Evolutionary conservation across 2,888 invertebrate species (phyloP).

Genomic region (Electrophaes corylata): DNA sequence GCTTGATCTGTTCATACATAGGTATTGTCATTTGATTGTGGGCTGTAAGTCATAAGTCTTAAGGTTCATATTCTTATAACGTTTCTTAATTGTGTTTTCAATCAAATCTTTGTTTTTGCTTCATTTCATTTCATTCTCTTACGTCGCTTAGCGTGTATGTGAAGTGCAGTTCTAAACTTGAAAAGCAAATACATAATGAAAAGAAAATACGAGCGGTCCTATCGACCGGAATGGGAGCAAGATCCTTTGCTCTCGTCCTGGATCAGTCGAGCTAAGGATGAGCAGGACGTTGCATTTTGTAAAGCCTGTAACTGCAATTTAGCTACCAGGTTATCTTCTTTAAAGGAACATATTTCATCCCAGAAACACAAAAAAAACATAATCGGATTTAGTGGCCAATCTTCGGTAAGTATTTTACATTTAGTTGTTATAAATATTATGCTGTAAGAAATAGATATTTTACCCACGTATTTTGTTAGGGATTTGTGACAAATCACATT

Average conservation of each 20-base stretch:
- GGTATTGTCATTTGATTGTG: neutral
- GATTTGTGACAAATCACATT: constrained; percentile 6
- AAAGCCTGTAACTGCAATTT: constrained; percentile 16
- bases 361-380: constrained; percentile 15
- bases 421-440: constrained; percentile 11
- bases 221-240: constrained; percentile 7
- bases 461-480: constrained; percentile 8
- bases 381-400: constrained; percentile 14
- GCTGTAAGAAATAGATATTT: constrained; percentile 10
- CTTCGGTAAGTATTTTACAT: constrained; percentile 16
- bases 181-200: constrained; percentile 6
- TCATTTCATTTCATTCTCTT: too few relatives aligned
- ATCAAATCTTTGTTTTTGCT: too few relatives aligned
- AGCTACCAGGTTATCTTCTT: constrained; percentile 10
- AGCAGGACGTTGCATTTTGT: constrained; percentile 12
- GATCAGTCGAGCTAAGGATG: constrained; percentile 6
- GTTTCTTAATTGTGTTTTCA: too few relatives aligned
- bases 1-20: neutral
- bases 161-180: too few relatives aligned
- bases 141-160: too few relatives aligned
- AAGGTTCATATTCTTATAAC: too few relatives aligned
- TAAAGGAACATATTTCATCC: constrained; percentile 13
- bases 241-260: constrained; percentile 11
- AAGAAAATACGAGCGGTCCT: constrained; percentile 8
- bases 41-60: too few relatives aligned